Evolutionary conservation across 1,140 invertebrate species (phyloP), one percentile per base, ranked within the genome.

Genomic region (Lutraria rhynchaena): DNA sequence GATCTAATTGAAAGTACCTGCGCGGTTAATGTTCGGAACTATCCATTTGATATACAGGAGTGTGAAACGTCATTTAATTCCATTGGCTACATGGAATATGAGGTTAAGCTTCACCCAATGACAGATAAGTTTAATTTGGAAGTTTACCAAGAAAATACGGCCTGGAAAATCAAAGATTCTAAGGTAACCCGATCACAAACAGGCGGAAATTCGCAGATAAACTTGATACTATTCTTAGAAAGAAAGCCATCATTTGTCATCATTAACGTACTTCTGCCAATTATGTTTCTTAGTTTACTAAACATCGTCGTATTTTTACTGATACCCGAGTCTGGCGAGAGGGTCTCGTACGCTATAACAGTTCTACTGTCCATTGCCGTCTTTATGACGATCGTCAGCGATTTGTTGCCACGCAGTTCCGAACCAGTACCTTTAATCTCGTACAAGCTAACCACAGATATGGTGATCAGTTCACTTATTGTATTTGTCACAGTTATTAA

Each of bases 251-350:
- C 80, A 27, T 91, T 89, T 85, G 94, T 93, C 87, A 91, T 93
- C 60, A 92, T 93, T 87, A 94, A 94, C 15, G 91, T 94, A 5
- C 92, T 94, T 35, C 87, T 94, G 46, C 94, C 94, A 7, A 94
- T 94, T 83, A 92, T 94, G 78, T 93, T 94, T 92, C 91, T 94
- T 87, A 93, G 93, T 1, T 87, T 91, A 13, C 87, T 94, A 13
- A 94, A 93, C 19, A 89, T 94, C 13, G 88, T 94, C 3, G 94
- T 94, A 17, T 94, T 94, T 89, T 93, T 93, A 83, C 88, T 94
- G 53, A 93, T 94, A 13, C 93, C 94, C 0, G 94, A 94, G 81
- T 93, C 92, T 17, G 94, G 94, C 1, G 94, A 94, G 85, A 93
- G 94, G 83, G 93, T 94, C 55, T 92, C 93, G 5, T 91, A 94